Percentiles rank a stretch among this genome's conserved stretches.
Evolutionary conservation across 2,113 vertebrate genomes (phyloP).

Genomic region (Chaetura pelagica): DNA sequence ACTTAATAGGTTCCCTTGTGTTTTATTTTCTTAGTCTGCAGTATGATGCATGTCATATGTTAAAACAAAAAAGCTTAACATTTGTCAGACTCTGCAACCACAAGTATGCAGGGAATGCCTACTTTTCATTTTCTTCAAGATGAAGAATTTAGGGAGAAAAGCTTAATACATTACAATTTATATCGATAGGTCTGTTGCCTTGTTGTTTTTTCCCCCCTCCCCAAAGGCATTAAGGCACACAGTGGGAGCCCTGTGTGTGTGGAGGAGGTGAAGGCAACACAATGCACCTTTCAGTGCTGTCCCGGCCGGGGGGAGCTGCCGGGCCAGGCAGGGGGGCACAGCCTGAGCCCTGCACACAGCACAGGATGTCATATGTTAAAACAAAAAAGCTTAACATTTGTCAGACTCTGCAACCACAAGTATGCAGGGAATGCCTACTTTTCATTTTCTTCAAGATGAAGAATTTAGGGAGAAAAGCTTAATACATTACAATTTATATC

Average conservation of each 20-base stretch:
- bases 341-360: background rate
- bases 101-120: slow-evolving; percentile 70
- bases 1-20: slow-evolving; percentile 63
- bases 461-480: slow-evolving; percentile 52
- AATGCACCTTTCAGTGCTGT: slow-evolving; percentile 45
- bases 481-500: slow-evolving; percentile 16
- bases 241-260: background rate
- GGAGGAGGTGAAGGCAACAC: slow-evolving; percentile 60
- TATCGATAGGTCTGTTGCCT: background rate
- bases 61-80: slow-evolving; percentile 72
- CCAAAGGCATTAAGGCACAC: background rate
- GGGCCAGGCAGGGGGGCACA: background rate
- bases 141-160: slow-evolving; percentile 54
- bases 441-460: slow-evolving; percentile 64
- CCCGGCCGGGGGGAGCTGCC: background rate
- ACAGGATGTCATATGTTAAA: slow-evolving; percentile 75
- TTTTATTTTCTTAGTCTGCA: slow-evolving; percentile 75
- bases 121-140: slow-evolving; percentile 67
- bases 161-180: slow-evolving; percentile 37
- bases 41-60: slow-evolving; percentile 72
- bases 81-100: slow-evolving; percentile 71
- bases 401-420: slow-evolving; percentile 71
- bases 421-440: slow-evolving; percentile 70
- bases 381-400: slow-evolving; percentile 71
- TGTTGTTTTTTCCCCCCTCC: no score